Evolutionary conservation across 2,888 invertebrate genomes (phyloP), one percentile per base, ranked within the genome.

Genomic region (Argyresthia goedartella): DNA sequence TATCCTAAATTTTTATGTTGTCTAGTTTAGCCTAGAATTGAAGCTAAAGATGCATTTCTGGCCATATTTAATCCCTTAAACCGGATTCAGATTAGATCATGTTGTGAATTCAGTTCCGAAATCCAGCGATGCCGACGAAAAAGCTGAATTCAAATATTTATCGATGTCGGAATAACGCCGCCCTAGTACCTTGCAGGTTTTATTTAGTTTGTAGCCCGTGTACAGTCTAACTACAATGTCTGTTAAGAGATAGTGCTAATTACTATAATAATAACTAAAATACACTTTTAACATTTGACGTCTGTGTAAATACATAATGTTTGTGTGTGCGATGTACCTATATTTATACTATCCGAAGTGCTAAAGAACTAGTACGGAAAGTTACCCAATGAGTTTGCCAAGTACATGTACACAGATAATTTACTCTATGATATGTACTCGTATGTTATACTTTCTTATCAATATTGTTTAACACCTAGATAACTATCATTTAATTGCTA

Each of bases 361-460:
- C 41, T 41, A 11, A 41, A 41, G 41, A 10, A 41, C 11, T 13
- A 44, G 6, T 44, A 58, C 59, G 73, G 74, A 74, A 74, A 68
- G 70, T 73, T 66, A 65, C 71, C 59, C 60, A 64, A 67, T 39
- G 60, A 56, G 63, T 64, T 66, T 67, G 62, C 58, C 58, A 61
- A 67, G 64, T 67, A 69, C 67, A 64, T 59, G 64, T 63, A 62
- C n/a, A n/a, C n/a, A n/a, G n/a, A n/a, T n/a, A n/a, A n/a, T n/a
- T n/a, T n/a, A n/a, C n/a, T n/a, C n/a, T n/a, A n/a, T n/a, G n/a
- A n/a, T 44, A 43, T 8, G 11, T 41, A 41, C 41, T 41, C 41
- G 13, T 10, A 59, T 57, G 59, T 59, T 60, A 60, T 62, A 60
- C 57, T 59, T 58, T 57, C 56, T 14, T 44, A 44, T 44, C 44